Evolutionary conservation across 2,888 invertebrate species (phyloP).

Genomic region (Nephrocerus scutellatus): DNA sequence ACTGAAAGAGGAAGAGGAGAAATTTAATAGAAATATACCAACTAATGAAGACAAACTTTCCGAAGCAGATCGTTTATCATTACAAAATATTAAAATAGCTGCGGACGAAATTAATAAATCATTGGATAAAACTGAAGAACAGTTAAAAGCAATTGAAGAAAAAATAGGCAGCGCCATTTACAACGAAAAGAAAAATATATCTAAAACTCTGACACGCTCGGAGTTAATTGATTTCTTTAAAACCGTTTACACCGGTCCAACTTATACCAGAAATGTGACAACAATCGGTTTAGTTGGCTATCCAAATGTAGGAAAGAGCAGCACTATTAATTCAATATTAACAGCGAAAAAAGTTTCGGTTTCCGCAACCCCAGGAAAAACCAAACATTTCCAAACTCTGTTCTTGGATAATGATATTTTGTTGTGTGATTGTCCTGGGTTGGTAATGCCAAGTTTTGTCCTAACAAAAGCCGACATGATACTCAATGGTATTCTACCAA

Average conservation of each 20-base stretch:
- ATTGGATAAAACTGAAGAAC: conserved; percentile 52
- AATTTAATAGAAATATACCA: neutral
- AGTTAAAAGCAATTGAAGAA: conserved; percentile 52
- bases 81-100: conserved; percentile 50
- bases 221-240: conserved; percentile 68
- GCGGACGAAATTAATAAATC: conserved; percentile 51
- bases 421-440: conserved; percentile 94
- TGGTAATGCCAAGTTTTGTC: conserved; percentile 96
- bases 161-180: conserved; percentile 46
- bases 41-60: conserved; percentile 3
- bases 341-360: conserved; percentile 83
- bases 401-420: conserved; percentile 70
- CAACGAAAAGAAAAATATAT: conserved; percentile 30
- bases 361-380: conserved; percentile 97
- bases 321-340: conserved; percentile 91
- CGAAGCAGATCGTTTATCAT: conserved; percentile 18
- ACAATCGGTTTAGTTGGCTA: conserved; percentile 96
- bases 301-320: conserved; percentile 99
- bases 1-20: conserved; percentile 12
- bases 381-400: conserved; percentile 93
- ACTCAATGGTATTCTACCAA: conserved; percentile 90
- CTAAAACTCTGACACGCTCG: conserved; percentile 53
- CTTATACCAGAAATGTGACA: conserved; percentile 52
- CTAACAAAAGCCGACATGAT: conserved; percentile 92
- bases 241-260: conserved; percentile 50